Percentiles rank a stretch among this genome's conserved stretches.
Evolutionary conservation across 35 echinoderm and acorn worm species (phyloP).

Genomic region (Nesometra sesokonis): DNA sequence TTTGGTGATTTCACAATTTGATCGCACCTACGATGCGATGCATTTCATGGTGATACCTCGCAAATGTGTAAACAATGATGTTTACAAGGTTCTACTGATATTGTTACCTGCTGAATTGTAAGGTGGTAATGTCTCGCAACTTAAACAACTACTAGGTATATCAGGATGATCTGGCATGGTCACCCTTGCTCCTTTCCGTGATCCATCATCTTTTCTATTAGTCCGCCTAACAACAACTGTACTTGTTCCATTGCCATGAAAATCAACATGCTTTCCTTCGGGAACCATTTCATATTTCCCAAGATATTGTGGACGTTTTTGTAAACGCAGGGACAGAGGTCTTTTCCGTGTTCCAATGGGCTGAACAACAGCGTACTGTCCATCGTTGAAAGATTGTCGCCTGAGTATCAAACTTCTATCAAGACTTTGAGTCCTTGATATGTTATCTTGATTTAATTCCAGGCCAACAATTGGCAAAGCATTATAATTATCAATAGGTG

Average conservation of each 20-base stretch:
- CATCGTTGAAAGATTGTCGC: not conserved
- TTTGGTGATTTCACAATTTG: no score
- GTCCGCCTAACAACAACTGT: not conserved
- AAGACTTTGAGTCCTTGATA: slow-evolving; percentile 45
- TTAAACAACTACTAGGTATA: not conserved
- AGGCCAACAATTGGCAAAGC: not conserved
- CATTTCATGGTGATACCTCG: no score
- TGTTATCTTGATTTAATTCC: not conserved
- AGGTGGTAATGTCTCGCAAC: not conserved
- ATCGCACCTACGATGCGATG: no score
- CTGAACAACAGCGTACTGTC: not conserved
- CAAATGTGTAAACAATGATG: no score
- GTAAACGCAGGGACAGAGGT: not conserved
- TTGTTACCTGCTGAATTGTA: not conserved
- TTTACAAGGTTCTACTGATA: no score
- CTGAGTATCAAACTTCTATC: slow-evolving; percentile 34
- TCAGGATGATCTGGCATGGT: not conserved
- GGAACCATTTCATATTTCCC: not conserved
- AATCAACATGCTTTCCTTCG: not conserved
- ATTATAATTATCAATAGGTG: not conserved
- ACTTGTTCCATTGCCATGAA: not conserved
- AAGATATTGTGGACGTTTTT: not conserved
- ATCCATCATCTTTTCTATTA: not conserved
- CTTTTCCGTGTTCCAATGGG: not conserved
- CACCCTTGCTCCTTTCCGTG: not conserved